Percentiles rank a stretch among this genome's conserved stretches.
Evolutionary conservation across 2,113 vertebrate species (phyloP).

Genomic region (Macquaria ambigua): DNA sequence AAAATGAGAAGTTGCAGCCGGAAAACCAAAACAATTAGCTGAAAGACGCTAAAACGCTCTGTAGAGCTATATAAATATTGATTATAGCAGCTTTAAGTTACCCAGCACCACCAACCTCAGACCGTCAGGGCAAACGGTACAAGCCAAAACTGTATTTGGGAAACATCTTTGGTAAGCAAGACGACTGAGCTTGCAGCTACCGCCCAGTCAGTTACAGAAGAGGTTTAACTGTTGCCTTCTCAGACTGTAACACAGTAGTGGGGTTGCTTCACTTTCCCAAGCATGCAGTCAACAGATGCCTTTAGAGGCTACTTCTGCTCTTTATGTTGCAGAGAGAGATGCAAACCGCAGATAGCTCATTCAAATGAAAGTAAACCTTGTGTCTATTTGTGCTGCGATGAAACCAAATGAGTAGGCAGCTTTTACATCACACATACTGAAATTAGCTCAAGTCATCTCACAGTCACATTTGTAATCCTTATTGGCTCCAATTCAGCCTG

Average conservation of each 20-base stretch:
- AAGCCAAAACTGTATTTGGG: neutral
- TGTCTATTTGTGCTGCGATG: conserved; percentile 50
- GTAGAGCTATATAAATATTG: no score
- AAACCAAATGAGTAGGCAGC: conserved; percentile 61
- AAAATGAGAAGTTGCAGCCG: no score
- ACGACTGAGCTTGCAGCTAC: neutral
- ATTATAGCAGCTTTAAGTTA: neutral
- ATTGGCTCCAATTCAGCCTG: neutral
- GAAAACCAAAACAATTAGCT: neutral
- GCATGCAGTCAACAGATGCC: conserved; percentile 13
- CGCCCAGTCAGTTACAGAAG: neutral
- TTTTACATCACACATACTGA: conserved; percentile 52
- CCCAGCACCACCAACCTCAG: neutral
- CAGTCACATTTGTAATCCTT: neutral
- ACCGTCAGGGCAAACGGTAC: neutral
- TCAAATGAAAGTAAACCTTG: conserved; percentile 62
- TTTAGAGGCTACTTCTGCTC: conserved; percentile 27
- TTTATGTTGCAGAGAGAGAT: conserved; percentile 41
- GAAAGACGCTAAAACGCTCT: neutral
- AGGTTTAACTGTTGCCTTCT: neutral
- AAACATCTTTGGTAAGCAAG: neutral
- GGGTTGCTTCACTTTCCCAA: conserved; percentile 14
- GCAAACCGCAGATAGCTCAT: conserved; percentile 62
- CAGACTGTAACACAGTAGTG: neutral
- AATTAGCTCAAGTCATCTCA: conserved; percentile 31